These are phyloP conservation scores for Arenaria interpres DNA, from an alignment of 2,113 vertebrate genomes.

Conservation along the genomic window DNA sequence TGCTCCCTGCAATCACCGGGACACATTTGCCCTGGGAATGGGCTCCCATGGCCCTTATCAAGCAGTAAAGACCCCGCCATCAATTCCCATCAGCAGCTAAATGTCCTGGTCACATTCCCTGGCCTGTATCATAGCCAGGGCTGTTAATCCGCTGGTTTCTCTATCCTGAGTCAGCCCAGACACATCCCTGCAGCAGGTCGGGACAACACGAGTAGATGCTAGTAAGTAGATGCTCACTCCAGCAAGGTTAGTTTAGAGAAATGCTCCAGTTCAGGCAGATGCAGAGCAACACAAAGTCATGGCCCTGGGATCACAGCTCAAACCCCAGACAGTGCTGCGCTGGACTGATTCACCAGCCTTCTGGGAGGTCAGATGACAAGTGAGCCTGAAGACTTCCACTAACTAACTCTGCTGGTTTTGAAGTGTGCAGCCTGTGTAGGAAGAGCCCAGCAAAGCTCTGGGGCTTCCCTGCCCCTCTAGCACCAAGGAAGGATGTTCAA, in stretches of 20 bases:
- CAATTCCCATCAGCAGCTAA: neutral
- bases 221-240: neutral
- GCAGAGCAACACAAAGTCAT: neutral
- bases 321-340: accelerated
- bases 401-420: neutral
- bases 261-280: neutral
- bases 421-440: neutral
- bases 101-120: neutral
- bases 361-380: neutral
- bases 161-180: neutral
- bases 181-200: accelerated
- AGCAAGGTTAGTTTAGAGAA: neutral
- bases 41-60: neutral
- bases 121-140: neutral
- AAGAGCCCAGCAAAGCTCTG: neutral
- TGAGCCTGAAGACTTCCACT: neutral
- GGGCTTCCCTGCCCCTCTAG: neutral
- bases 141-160: neutral
- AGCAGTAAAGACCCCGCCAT: neutral
- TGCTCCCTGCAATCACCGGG: accelerated
- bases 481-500: neutral
- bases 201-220: neutral
- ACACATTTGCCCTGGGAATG: accelerated
- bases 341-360: neutral
- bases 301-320: neutral